Base-by-base conservation (phyloP, 2,113 vertebrate species). In the Engraulis encrasicolus region DNA sequence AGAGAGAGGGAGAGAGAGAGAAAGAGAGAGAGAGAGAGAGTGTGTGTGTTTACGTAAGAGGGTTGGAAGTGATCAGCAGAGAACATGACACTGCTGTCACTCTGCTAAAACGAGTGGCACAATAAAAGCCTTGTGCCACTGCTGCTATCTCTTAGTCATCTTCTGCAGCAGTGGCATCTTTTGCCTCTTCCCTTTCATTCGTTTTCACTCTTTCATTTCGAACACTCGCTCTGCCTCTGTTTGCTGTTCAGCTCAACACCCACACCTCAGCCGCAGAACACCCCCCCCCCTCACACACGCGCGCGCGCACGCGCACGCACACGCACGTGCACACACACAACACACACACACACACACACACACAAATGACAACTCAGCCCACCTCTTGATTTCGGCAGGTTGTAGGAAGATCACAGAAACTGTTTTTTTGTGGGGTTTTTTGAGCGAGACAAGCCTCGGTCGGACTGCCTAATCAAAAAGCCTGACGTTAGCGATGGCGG, bases 101-200 rank as follows among this genome's bases (percentile, higher is more conserved):
- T 34, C 27, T 14, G 2, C 66, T 71, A 71, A 74, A 74, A 66
- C 11, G 66, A 74, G 66, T 74, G 66, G 23, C 66, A 74, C 66
- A 74, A 34, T 74, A 74, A 34, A 74, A 74, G 15, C n/a, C 14
- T 12, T 14, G 5, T 0, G n/a, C n/a, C 5, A 66, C n/a, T 31
- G 27, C 23, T 34, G 27, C 66, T 18, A 74, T 74, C 66, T 36
- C 66, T 74, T 74, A 74, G 66, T 74, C 66, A 74, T 74, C 66
- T 74, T 23, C 66, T 15, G 66, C 2, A 23, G 11, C 3, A 9
- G 27, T 14, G 1, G 14, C 61, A 31, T 36, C 34, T 11, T 74
- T 74, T 74, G 27, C 0, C 34, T 15, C 66, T 74, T 36, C 34
- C 61, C 27, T 71, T 71, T 71, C 23, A 11, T 50, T 50, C 6